Evolutionary conservation across 37 sponge, comb jelly and placozoan species (phyloP).

Genomic region (Halichondria panicea): DNA sequence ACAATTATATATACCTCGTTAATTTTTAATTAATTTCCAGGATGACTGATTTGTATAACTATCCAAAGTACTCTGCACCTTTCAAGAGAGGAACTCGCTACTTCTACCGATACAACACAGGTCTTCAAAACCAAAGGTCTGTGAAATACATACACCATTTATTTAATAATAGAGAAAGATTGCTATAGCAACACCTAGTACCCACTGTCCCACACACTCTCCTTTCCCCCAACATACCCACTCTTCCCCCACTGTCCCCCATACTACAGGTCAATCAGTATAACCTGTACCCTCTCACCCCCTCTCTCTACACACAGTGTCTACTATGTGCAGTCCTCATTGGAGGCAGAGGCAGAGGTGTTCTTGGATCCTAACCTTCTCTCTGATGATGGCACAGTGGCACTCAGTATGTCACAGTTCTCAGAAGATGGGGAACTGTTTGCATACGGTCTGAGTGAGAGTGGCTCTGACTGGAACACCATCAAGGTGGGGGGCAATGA

Average conservation of each 20-base stretch:
- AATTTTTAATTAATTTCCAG: constrained; percentile 44
- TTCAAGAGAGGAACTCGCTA: constrained; percentile 86
- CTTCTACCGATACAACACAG: constrained; percentile 88
- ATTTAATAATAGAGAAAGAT: neutral
- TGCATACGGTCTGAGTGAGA: constrained; percentile 86
- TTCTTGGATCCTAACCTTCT: constrained; percentile 91
- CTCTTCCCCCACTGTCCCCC: neutral
- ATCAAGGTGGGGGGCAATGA: constrained; percentile 54
- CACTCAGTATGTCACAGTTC: constrained; percentile 69
- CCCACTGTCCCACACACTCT: neutral
- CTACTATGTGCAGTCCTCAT: constrained; percentile 61
- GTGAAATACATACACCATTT: neutral
- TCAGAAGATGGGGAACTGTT: constrained; percentile 89
- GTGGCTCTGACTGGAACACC: constrained; percentile 96
- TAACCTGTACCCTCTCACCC: neutral
- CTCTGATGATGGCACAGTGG: constrained; percentile 95
- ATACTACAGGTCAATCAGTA: neutral
- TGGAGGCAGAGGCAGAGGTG: constrained; percentile 66
- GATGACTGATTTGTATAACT: constrained; percentile 91
- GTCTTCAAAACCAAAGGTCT: constrained; percentile 95
- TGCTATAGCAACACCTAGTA: neutral
- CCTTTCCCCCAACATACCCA: neutral
- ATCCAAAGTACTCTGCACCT: constrained; percentile 89
- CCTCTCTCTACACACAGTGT: constrained; percentile 60
- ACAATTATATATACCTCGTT: no score